These are phyloP conservation scores for Hestina assimilis DNA, from an alignment of 1,140 invertebrate genomes.

Conservation along the genomic window DNA sequence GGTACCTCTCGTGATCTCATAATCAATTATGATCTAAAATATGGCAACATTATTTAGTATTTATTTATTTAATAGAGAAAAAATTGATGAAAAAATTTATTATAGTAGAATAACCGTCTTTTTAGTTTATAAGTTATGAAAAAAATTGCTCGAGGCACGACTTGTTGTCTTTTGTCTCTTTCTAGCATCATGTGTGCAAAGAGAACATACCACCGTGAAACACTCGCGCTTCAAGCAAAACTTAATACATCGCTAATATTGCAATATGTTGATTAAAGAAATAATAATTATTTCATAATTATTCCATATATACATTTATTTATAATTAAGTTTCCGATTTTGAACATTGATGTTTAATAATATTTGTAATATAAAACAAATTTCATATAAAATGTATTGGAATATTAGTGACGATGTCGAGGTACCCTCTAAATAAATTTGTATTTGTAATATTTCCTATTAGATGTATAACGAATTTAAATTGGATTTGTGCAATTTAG, in stretches of 20 bases:
- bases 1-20: conserved; percentile 52
- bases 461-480: conserved; percentile 35
- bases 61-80: conserved; percentile 12
- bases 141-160: background rate
- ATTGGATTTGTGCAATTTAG: conserved; percentile 57
- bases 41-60: conserved; percentile 27
- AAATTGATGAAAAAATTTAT: background rate
- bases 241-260: too few species aligned
- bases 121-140: background rate
- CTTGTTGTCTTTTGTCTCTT: background rate
- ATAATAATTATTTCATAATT: too few species aligned
- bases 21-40: conserved; percentile 28
- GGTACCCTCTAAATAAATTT: conserved; percentile 29
- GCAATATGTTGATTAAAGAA: too few species aligned
- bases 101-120: conserved; percentile 1
- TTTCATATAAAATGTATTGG: too few species aligned
- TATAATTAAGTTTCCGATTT: too few species aligned
- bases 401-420: too few species aligned
- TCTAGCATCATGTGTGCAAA: background rate
- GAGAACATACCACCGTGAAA: conserved; percentile 17
- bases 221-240: conserved; percentile 14
- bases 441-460: conserved; percentile 31
- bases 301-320: too few species aligned
- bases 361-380: too few species aligned
- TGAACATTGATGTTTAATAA: too few species aligned